These are phyloP conservation scores for Semnopithecus entellus DNA, from an alignment of 2,113 vertebrate species.

Conservation along the genomic window DNA sequence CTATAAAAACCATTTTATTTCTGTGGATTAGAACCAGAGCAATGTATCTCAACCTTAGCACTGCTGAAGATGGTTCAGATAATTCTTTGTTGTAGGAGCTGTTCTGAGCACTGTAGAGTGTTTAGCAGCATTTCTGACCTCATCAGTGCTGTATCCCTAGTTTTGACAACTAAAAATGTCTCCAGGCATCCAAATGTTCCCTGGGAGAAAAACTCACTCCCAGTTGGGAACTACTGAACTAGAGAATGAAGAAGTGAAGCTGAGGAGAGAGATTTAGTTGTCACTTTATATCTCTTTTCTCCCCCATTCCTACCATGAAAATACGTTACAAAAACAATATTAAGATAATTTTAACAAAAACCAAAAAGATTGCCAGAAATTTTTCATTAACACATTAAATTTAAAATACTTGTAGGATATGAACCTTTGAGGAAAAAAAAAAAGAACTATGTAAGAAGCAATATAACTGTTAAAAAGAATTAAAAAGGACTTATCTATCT, in stretches of 20 bases:
- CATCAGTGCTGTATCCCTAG: neutral
- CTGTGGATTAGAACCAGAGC: neutral
- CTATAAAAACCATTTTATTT: neutral
- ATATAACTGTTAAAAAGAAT: neutral
- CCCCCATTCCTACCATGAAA: neutral
- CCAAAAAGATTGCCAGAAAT: neutral
- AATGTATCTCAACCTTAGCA: neutral
- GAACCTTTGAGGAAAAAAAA: neutral
- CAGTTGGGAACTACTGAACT: neutral
- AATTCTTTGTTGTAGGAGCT: neutral
- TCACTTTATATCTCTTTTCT: neutral
- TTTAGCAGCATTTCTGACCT: neutral
- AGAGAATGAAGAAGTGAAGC: neutral
- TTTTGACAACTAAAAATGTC: neutral
- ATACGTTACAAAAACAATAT: neutral
- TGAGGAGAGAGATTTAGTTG: neutral
- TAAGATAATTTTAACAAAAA: conserved; percentile 1
- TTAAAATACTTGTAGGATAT: neutral
- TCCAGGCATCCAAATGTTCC: neutral
- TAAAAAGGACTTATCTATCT: neutral
- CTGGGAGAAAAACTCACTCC: neutral
- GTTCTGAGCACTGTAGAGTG: neutral
- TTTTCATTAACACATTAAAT: neutral
- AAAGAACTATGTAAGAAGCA: neutral
- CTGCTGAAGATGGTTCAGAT: neutral